Base-by-base conservation (phyloP, 1,140 invertebrate genomes). In the Oppia nitens region DNA sequence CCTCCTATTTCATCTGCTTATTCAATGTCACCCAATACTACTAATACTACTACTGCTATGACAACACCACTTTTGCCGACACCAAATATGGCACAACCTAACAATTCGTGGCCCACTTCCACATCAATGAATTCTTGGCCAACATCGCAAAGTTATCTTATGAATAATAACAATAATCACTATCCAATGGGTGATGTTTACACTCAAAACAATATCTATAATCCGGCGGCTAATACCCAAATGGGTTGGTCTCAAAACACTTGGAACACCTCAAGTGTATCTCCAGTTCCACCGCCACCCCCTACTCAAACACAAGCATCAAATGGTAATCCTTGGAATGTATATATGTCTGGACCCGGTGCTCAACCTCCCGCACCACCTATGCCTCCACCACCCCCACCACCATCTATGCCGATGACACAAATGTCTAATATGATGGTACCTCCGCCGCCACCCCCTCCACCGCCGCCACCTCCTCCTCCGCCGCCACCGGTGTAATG, bases 401-500 rank as follows among this genome's bases (percentile, higher is more conserved):
- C 27, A 24, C 49, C 14, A 50, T 53, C 4, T 49, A 59, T 47
- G 25, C 32, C 1, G 49, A 53, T 53, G 54, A 54, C 3, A 48
- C 32, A 14, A 52, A 53, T 32, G 14, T 48, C 59, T 11, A 54
- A 58, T 45, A 53, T 60, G 1, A 32, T 55, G 1, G 17, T 60
- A 0, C 59, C 57, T 17, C 45, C 59, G 2, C 52, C 53, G 28
- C 24, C 53, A 27, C 21, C 63, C 53, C n/a, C 60, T 51, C n/a
- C 55, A 21, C 52, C 62, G 12, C 63, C 61, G 28, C 63, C 63
- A n/a, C 63, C 63, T 45, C 63, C 63, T 9, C 63, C 63, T 1
- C 60, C 60, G 9, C 57, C 60, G 0, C 57, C 60, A 9, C 20
- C 55, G 9, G 50, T 45, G 24, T 47, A 23, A 52, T 29, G 9